Base-by-base conservation (phyloP, 2,797 vertebrate species). In the Dicrostonyx torquatus region DNA sequence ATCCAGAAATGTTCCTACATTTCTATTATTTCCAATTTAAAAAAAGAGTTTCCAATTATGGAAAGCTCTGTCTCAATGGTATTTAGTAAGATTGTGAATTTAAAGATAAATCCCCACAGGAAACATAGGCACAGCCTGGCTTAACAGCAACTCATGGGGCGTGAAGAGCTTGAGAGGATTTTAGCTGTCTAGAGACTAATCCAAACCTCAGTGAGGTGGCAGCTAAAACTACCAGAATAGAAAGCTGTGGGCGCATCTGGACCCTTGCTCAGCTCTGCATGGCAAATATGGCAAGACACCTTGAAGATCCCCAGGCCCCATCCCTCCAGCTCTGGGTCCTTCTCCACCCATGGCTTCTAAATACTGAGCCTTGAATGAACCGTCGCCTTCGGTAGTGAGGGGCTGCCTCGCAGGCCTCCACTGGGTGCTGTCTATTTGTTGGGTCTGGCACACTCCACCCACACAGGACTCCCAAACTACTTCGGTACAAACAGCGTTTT, bases 1-100 rank as follows among this genome's bases (percentile, higher is more conserved):
- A 68, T 87, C 26, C n/a, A 20, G 9, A 15, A 20, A 55, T 62
- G 31, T 53, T 43, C 12, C 72, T 72, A 53, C 40, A 90, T 55
- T 60, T 80, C 45, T 58, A 24, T 75, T 31, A 88, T 76, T 22
- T 92, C 11, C 37, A 58, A 0, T 55, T 76, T 6, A 53, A 20
- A 22, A 78, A 90, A 70, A 40, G 22, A 66, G 18, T 34, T 50
- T 15, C 24, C 58, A 82, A 78, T 53, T 62, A 26, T 72, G 7
- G 55, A 70, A 86, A 90, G n/a, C 11, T 22, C 43, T 31, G 18
- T 79, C 18, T 55, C 34, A 37, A 80, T 89, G 62, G 53, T 88
- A 94, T 82, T 86, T 68, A 90, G 7, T 76, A 58, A 48, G 20
- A 86, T 68, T 77, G 26, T 85, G 90, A 50, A 43, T 75, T 48